Percentiles rank a stretch among this genome's conserved stretches.
Conservation (phyloP, 2,113 vertebrate genomes). For the Scolopax mira region DNA sequence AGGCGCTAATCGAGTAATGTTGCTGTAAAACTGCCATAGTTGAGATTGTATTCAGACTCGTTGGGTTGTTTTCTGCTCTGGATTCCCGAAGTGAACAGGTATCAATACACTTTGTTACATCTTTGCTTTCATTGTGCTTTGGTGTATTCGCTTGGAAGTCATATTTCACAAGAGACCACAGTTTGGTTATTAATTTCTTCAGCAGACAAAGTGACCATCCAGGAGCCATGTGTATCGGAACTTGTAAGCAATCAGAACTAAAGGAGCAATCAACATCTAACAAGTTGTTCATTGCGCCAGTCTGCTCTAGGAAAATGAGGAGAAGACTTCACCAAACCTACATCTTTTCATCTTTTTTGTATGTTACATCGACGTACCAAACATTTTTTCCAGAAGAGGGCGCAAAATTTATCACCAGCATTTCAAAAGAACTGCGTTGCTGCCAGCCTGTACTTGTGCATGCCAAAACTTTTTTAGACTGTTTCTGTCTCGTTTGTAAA, state of each 20-base stretch:
- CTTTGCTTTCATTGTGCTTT: neutral
- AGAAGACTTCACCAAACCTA: neutral
- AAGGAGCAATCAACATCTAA: neutral
- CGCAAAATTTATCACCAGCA: constrained; percentile 16
- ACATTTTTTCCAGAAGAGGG: constrained; percentile 66
- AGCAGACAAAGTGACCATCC: neutral
- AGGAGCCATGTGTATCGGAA: neutral
- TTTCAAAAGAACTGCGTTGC: neutral
- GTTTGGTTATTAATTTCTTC: neutral
- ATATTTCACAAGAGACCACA: neutral
- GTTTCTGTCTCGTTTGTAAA: neutral
- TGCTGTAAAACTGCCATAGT: neutral
- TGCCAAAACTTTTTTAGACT: neutral
- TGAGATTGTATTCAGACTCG: neutral
- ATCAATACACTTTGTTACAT: neutral
- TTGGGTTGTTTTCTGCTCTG: neutral
- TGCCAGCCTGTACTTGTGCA: neutral
- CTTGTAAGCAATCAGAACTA: neutral
- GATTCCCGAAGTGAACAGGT: neutral
- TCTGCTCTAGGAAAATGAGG: neutral
- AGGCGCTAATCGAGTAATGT: fast-evolving
- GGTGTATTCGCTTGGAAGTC: neutral
- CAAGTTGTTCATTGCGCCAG: neutral
- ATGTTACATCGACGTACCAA: neutral
- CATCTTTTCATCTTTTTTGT: fast-evolving